phyloP scores from a whole-genome alignment of 2,888 invertebrate genomes.

The Metellina segmentata region DNA sequence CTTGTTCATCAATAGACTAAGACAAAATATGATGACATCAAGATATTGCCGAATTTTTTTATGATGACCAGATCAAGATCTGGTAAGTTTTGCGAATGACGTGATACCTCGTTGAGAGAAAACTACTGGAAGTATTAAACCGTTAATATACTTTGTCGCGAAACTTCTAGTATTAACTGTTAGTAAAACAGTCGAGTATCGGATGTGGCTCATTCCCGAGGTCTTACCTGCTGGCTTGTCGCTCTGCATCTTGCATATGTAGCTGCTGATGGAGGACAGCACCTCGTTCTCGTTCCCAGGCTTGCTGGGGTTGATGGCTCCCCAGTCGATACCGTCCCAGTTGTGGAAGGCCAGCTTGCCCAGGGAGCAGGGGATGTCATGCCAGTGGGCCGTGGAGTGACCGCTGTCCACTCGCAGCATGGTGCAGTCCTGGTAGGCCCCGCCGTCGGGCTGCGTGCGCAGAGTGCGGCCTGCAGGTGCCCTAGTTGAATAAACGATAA shows the following conservation, averaged over 20 bases:
- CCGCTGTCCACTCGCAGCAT: conserved; percentile 79
- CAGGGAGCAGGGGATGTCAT: conserved; percentile 80
- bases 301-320: conserved; percentile 28
- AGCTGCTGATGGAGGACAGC: conserved; percentile 77
- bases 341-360: conserved; percentile 76
- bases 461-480: conserved; percentile 69
- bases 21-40: too few relatives aligned
- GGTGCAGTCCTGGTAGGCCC: conserved; percentile 79
- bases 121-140: too few relatives aligned
- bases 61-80: too few relatives aligned
- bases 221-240: conserved; percentile 45
- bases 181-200: too few relatives aligned
- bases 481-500: conserved; percentile 40
- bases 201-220: too few relatives aligned
- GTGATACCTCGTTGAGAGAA: too few relatives aligned
- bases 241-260: conserved; percentile 79
- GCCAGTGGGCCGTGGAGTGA: conserved; percentile 79
- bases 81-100: too few relatives aligned
- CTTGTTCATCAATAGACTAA: too few relatives aligned
- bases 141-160: too few relatives aligned
- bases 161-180: too few relatives aligned
- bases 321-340: conserved; percentile 72
- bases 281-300: conserved; percentile 44
- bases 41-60: too few relatives aligned
- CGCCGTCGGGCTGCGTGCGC: conserved; percentile 79